Base-by-base conservation (phyloP, 2,113 vertebrate species). In the Scomber colias region DNA sequence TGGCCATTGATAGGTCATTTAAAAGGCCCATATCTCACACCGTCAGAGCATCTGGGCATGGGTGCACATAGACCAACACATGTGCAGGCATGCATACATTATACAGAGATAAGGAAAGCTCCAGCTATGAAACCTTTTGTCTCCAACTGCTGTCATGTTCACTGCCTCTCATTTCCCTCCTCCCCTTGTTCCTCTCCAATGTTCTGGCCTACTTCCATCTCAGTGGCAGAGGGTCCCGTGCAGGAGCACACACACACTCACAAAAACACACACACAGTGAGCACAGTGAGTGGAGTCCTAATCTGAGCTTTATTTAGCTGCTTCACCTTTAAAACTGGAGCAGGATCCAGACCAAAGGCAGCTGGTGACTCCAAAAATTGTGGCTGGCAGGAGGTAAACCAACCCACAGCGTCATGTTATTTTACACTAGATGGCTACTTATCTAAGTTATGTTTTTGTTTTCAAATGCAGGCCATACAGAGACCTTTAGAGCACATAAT, bases 321-420 rank as follows among this genome's bases (percentile, higher is more conserved):
- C 77, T 71, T 92, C 90, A 90, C 89, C 92, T 92, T 95, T 90
- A 83, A 91, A 94, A 93, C 72, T 92, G 77, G 91, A 92, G 79
- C 92, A 91, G 62, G 72, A 19, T 40, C 35, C 35, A 10, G 35
- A 40, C 35, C 35, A 40, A 9, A 9, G 35, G 35, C 8, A 9
- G 35, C 35, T 40, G 35, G 35, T 40, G 35, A 40, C 35, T 40
- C 35, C 35, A 40, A 40, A 40, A 40, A 40, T 40, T 40, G 9
- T 7, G 35, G 35, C 7, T 7, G 35, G 9, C 35, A 2, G 35
- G 35, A 40, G 35, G 35, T 8, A 8, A 40, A 8, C 35, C 35
- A 40, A 40, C 35, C 35, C 35, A 40, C 35, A 7, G 35, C 35
- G 35, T 40, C 35, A 40, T 40, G 5, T 40, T 40, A 40, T 40